Conservation (phyloP, 2,797 vertebrate genomes). For the Acanthurus leucopareius region DNA sequence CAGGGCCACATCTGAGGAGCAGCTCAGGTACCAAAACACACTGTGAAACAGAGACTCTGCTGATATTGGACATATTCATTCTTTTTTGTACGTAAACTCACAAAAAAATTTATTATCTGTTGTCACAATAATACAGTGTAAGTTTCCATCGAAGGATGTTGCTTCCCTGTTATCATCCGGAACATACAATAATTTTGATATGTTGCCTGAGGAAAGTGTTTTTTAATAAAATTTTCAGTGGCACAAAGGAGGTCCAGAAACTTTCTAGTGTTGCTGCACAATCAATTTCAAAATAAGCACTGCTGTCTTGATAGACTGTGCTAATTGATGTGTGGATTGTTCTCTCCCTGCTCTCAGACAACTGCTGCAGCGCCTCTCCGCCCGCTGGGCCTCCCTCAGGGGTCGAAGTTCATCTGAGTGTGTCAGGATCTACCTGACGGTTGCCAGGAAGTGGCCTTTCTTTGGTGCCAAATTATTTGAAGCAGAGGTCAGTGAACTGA, state of each 20-base stretch:
- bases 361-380: constrained; percentile 91
- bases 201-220: neutral
- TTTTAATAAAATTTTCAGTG: neutral
- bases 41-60: neutral
- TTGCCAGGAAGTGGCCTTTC: constrained; percentile 96
- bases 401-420: constrained; percentile 92
- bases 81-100: neutral
- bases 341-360: constrained; percentile 80
- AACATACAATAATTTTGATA: neutral
- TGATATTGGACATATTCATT: no score
- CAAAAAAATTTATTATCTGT: neutral
- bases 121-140: neutral
- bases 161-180: neutral
- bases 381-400: constrained; percentile 94
- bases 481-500: constrained; percentile 87
- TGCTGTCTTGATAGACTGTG: neutral
- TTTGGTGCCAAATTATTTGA: constrained; percentile 96
- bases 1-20: constrained; percentile 89
- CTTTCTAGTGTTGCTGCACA: neutral
- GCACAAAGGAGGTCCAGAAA: neutral
- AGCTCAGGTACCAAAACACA: constrained; percentile 87
- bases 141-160: neutral
- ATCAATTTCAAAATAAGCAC: neutral
- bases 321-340: neutral
- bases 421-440: constrained; percentile 94